Evolutionary conservation across 2,888 invertebrate genomes (phyloP).

Genomic region (Drosophila merina): DNA sequence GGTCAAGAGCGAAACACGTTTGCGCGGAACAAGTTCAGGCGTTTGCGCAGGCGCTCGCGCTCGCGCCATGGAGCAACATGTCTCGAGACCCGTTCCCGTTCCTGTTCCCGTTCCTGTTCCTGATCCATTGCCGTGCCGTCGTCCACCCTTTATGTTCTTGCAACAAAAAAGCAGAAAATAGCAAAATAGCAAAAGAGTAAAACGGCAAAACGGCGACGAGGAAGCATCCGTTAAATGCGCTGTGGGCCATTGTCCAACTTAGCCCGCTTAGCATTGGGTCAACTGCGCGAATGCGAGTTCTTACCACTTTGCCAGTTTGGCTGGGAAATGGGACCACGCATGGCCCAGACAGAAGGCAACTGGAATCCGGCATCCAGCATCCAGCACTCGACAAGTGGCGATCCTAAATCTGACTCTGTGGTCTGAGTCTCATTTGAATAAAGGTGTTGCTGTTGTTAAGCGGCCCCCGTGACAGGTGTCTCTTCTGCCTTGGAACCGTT

Average conservation of each 20-base stretch:
- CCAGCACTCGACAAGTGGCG: constrained; percentile 28
- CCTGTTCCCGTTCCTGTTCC: constrained; percentile 1
- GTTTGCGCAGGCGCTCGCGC: constrained; percentile 29
- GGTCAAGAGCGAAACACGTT: constrained; percentile 72
- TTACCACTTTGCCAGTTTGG: constrained; percentile 14
- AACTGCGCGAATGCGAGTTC: constrained; percentile 50
- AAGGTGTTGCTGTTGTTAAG: constrained; percentile 52
- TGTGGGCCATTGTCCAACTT: constrained; percentile 74
- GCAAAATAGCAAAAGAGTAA: neutral
- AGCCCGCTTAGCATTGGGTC: constrained; percentile 71
- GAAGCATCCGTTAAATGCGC: constrained; percentile 68
- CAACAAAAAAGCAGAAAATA: neutral
- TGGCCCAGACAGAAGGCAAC: constrained; percentile 19
- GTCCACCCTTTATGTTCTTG: constrained; percentile 61
- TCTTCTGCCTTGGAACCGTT: constrained; percentile 33
- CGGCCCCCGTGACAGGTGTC: constrained; percentile 53
- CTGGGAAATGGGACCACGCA: constrained; percentile 73
- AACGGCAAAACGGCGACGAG: constrained; percentile 32
- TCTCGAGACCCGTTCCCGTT: constrained; percentile 66
- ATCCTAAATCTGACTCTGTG: constrained; percentile 49
- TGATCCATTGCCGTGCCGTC: constrained; percentile 3
- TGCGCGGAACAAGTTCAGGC: constrained; percentile 73
- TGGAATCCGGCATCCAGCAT: constrained; percentile 9
- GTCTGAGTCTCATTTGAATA: constrained; percentile 55
- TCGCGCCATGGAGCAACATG: constrained; percentile 66